Evolutionary conservation across 1,140 invertebrate genomes (phyloP), one percentile per base, ranked within the genome.

Genomic region (Drosophila auraria): DNA sequence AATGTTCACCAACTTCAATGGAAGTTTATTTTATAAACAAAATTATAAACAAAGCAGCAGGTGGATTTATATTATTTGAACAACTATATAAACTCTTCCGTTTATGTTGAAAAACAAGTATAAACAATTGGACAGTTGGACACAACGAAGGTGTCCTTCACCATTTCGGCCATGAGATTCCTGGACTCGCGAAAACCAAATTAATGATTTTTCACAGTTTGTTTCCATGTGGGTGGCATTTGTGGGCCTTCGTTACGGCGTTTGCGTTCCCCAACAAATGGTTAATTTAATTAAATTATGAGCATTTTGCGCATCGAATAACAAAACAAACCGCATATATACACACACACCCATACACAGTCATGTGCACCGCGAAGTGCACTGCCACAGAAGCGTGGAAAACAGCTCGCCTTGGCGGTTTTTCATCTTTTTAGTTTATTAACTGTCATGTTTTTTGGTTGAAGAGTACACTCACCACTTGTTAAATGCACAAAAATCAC

Each of bases 301-400:
- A 47, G 53, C 64, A 61, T 70, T 82, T 82, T 78, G 60, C 81
- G 80, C 75, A 83, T 83, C 80, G 70, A 83, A 83, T 83, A 83
- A 83, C 75, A 83, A 75, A 83, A 83, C 80, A 83, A 83, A 83
- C 69, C 80, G 80, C 69, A 72, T 64, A 38, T 64, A 74, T 36
- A 58, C 59, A 44, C 53, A 61, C 50, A 60, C 36, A 38, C 36
- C 11, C 51, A 36, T 40, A 56, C 53, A 71, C 17, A 72, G 23
- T 58, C 70, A 69, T 56, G 61, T 74, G 66, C 70, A 72, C 56
- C 44, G 27, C 53, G 38, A 27, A 36, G 27, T 61, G 51, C 60
- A 61, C 44, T 17, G 30, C 9, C 50, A 5, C 53, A 38, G 40
- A 58, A 58, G 20, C 36, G 14, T 53, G 51, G 11, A 50, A 49